Conservation (phyloP, 2,888 invertebrate genomes). For the Molanna angustata region DNA sequence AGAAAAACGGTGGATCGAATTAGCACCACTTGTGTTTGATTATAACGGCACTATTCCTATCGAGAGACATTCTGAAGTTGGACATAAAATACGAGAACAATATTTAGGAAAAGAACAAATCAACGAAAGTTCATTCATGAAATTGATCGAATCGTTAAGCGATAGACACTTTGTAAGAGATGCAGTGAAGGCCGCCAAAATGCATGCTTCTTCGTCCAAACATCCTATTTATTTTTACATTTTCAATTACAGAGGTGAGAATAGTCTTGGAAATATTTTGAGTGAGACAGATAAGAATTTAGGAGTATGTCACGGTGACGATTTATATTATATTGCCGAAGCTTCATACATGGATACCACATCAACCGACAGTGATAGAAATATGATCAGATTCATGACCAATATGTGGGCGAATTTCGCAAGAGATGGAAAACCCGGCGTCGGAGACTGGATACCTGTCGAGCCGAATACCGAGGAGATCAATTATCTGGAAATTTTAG, state of each 20-base stretch:
- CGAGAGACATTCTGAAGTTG: constrained; percentile 45
- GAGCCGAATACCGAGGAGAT: constrained; percentile 46
- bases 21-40: constrained; percentile 62
- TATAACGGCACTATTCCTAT: constrained; percentile 58
- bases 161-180: constrained; percentile 63
- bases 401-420: constrained; percentile 57
- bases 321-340: constrained; percentile 54
- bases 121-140: constrained; percentile 43
- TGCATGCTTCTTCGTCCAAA: constrained; percentile 55
- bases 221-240: constrained; percentile 64
- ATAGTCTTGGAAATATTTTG: constrained; percentile 57
- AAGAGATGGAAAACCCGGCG: too few species aligned
- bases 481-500: constrained; percentile 53
- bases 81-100: constrained; percentile 53
- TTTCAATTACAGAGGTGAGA: constrained; percentile 59
- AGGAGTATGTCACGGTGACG: constrained; percentile 67
- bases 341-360: constrained; percentile 40
- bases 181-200: constrained; percentile 57
- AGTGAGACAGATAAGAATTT: constrained; percentile 49
- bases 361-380: constrained; percentile 46
- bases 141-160: constrained; percentile 58
- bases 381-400: constrained; percentile 52
- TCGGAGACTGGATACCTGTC: constrained; percentile 53
- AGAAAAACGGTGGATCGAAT: constrained; percentile 56
- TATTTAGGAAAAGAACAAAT: constrained; percentile 48